phyloP scores from a whole-genome alignment of 2,888 invertebrate genomes.

The Odontomyia ornata region DNA sequence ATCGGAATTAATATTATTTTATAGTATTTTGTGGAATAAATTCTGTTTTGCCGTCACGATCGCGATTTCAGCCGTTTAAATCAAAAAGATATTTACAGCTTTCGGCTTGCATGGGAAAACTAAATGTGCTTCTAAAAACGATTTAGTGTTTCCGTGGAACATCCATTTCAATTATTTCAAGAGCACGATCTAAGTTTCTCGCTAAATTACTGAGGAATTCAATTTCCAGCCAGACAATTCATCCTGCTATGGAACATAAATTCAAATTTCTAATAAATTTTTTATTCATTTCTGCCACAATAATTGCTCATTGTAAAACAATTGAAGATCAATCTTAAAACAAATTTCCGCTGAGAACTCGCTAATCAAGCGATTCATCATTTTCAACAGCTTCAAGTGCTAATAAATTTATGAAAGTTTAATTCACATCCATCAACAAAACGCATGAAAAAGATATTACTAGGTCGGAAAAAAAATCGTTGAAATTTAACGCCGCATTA shows the following conservation, averaged over 20 bases:
- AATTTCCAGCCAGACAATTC: no score
- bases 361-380: conserved; percentile 21
- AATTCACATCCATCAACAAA: neutral
- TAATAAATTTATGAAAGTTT: conserved; percentile 25
- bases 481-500: neutral
- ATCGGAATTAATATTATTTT: conserved; percentile 23
- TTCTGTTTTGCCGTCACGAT: neutral
- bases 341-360: neutral
- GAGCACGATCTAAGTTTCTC: no score
- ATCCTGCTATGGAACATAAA: no score
- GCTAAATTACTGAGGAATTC: no score
- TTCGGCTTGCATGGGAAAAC: no score
- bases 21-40: conserved; percentile 2
- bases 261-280: no score
- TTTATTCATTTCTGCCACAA: no score
- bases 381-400: neutral
- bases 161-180: neutral
- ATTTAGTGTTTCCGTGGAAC: neutral
- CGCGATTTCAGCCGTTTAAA: neutral
- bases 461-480: conserved; percentile 21
- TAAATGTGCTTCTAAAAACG: no score
- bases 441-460: neutral
- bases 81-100: neutral
- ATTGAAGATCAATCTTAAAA: conserved; percentile 33
- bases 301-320: neutral